Conservation (phyloP, 2,113 vertebrate genomes). For the Limnothrissa miodon region DNA sequence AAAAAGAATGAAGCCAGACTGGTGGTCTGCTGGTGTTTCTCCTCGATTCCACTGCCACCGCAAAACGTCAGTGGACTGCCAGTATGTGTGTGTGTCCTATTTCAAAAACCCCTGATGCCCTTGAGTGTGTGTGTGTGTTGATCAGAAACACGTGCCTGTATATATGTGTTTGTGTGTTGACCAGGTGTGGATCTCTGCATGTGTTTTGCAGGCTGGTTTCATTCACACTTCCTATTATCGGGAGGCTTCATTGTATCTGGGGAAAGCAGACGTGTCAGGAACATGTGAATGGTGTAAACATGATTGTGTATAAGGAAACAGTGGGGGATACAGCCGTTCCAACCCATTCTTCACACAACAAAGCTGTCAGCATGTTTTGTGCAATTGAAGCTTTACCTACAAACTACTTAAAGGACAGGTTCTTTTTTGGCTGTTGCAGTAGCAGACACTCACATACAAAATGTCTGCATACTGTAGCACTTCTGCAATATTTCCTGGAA, state of each 20-base stretch:
- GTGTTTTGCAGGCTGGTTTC: background rate
- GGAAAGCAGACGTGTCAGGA: background rate
- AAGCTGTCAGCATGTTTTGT: background rate
- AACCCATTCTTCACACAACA: conserved; percentile 7
- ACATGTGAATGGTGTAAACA: background rate
- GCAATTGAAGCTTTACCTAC: background rate
- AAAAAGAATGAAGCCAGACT: no score
- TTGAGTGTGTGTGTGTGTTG: background rate
- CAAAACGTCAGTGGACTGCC: no score
- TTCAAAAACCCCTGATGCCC: no score
- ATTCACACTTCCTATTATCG: background rate
- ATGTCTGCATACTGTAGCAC: no score
- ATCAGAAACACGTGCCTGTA: background rate
- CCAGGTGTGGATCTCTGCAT: background rate
- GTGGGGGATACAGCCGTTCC: background rate
- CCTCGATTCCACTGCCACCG: no score
- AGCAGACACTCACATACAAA: no score
- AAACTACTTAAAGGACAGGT: no score
- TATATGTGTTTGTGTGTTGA: background rate
- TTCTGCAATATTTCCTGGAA: no score
- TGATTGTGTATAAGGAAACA: background rate
- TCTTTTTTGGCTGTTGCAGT: background rate
- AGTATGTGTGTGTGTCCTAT: conserved; percentile 6
- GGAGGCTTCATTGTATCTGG: background rate
- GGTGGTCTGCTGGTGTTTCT: no score